A percentile compares a stretch with the other conserved stretches of the same genome.
Evolutionary conservation across 2,113 vertebrate species (phyloP).

Genomic region (Tricholaema leucomelas): DNA sequence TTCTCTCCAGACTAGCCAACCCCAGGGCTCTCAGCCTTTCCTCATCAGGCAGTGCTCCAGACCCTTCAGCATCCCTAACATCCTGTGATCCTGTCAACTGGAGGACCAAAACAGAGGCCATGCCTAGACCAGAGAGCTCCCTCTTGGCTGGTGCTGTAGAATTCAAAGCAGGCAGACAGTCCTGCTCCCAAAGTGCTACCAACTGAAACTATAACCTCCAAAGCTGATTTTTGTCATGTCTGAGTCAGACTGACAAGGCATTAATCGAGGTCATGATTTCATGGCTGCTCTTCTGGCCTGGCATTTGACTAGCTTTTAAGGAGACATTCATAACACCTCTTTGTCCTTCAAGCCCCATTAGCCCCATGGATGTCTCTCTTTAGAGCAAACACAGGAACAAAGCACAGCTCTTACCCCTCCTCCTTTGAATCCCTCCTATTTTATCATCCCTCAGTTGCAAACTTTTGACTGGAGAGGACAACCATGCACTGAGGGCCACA

Average conservation of each 20-base stretch:
- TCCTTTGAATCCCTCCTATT: slow-evolving; percentile 6
- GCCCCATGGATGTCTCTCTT: neutral
- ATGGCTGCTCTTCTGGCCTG: neutral
- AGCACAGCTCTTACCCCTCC: neutral
- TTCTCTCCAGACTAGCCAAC: too few species aligned
- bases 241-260: neutral
- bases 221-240: neutral
- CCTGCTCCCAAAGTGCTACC: neutral
- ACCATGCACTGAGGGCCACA: neutral
- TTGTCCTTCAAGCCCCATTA: neutral
- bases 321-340: neutral
- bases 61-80: too few species aligned
- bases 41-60: too few species aligned
- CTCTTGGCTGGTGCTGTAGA: neutral
- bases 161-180: neutral
- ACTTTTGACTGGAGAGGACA: neutral
- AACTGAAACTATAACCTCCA: neutral
- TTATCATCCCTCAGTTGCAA: neutral
- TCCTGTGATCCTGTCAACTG: too few species aligned
- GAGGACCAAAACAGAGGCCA: neutral
- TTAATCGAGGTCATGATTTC: neutral
- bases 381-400: slow-evolving; percentile 5
- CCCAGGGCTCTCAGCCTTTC: too few species aligned
- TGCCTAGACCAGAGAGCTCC: neutral
- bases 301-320: neutral